Conservation (phyloP, 2,797 vertebrate species). For the Gymnoscopelus braueri region DNA sequence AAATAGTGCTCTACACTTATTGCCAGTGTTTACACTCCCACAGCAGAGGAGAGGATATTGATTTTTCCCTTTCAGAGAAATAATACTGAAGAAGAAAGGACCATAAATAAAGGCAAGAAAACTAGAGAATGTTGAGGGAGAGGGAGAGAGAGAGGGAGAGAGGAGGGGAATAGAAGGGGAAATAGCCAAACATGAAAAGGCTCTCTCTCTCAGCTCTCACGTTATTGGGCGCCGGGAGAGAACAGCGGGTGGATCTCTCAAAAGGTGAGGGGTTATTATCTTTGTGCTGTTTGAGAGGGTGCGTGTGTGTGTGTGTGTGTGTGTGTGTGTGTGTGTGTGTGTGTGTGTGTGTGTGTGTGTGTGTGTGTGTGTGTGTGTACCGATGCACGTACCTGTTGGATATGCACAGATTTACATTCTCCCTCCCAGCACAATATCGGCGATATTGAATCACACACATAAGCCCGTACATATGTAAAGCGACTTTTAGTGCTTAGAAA, state of each 20-base stretch:
- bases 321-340: no score
- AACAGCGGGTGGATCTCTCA: constrained; percentile 26
- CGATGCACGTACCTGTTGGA: constrained; percentile 55
- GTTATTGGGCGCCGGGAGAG: constrained; percentile 43
- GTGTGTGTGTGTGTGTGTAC: constrained; percentile 6
- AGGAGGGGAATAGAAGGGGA: constrained; percentile 35
- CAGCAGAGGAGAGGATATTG: constrained; percentile 59
- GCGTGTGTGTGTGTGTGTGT: no score
- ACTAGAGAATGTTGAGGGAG: constrained; percentile 51
- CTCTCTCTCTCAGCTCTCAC: constrained; percentile 17
- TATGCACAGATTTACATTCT: constrained; percentile 63
- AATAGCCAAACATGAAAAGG: constrained; percentile 53
- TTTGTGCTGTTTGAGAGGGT: neutral
- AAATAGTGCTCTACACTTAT: constrained; percentile 49
- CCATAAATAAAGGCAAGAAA: constrained; percentile 70
- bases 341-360: no score
- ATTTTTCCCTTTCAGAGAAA: constrained; percentile 74
- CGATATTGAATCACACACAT: no score
- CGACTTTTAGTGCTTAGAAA: no score
- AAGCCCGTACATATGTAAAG: no score
- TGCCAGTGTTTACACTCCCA: constrained; percentile 60
- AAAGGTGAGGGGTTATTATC: constrained; percentile 33
- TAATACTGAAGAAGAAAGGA: constrained; percentile 64
- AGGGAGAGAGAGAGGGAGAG: constrained; percentile 17
- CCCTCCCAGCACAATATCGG: no score